These are phyloP conservation scores for Lordiphosa stackelbergi DNA, from an alignment of 1,140 invertebrate species.

Conservation along the genomic window DNA sequence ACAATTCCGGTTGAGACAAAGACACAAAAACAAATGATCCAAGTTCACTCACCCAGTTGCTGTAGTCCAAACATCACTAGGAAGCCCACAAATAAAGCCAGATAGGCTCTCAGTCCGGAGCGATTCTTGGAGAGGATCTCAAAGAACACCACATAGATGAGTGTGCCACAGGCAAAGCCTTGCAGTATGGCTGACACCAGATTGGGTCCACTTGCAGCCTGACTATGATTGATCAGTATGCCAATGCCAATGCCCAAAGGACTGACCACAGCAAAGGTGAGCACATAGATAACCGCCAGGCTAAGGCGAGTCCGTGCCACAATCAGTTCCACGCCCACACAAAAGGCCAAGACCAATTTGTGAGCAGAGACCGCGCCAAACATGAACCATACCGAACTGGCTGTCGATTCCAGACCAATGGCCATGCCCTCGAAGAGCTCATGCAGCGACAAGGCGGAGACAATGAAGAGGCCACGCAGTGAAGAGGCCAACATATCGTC, in stretches of 20 bases:
- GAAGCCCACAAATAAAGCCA: conserved; percentile 86
- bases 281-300: conserved; percentile 83
- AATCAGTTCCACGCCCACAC: conserved; percentile 88
- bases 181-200: conserved; percentile 84
- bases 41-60: conserved; percentile 83
- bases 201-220: conserved; percentile 79
- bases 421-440: conserved; percentile 95
- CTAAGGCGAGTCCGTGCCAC: conserved; percentile 81
- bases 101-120: conserved; percentile 84
- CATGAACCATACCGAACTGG: conserved; percentile 87
- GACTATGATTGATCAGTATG: conserved; percentile 81
- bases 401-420: conserved; percentile 87
- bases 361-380: conserved; percentile 91
- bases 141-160: conserved; percentile 94
- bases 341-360: conserved; percentile 93
- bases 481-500: conserved; percentile 82
- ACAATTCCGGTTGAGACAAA: conserved; percentile 56
- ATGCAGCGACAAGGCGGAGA: conserved; percentile 92
- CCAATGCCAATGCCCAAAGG: conserved; percentile 88
- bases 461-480: conserved; percentile 86
- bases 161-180: conserved; percentile 90
- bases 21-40: conserved; percentile 7
- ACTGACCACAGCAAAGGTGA: conserved; percentile 88
- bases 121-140: conserved; percentile 90
- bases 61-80: conserved; percentile 87